Evolutionary conservation across 2,797 vertebrate species (phyloP), one percentile per base, ranked within the genome.

Genomic region (Echiichthys vipera): DNA sequence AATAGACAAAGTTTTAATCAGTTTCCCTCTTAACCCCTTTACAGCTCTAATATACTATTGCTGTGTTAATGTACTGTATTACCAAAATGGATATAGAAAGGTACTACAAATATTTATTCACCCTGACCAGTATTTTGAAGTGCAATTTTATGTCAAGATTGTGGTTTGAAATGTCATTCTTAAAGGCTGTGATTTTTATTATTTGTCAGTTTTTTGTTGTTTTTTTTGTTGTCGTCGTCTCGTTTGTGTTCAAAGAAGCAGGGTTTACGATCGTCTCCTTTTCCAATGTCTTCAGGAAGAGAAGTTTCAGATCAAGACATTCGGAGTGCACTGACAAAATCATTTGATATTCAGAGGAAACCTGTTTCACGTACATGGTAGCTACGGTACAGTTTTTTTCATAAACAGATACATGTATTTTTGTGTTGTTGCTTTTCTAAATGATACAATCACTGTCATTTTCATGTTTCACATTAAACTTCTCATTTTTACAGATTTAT

Each of bases 161-260:
- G 93, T 96, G 95, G 94, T 95, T 96, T 96, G 91, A 95, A 93
- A 94, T 87, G 87, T 95, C 93, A 90, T 93, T 94, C 89, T 94
- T 91, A 67, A 93, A 94, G 92, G 93, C 94, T 95, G 94, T 95
- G 93, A 94, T 91, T 88, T 88, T 93, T 74, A 64, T 75, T 57
- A 55, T 74, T 39, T 73, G 70, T 81, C 75, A 0, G 69, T 46
- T 74, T 51, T 32, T 40, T 80, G 18, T 62, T 70, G 22, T 75
- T 68, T 18, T 84, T 63, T 40, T 65, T 50, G 53, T 80, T 71
- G 47, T 82, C 4, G 80, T 83, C 66, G 67, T 83, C 29, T 83
- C 29, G 49, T 83, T 80, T 85, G 78, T 80, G 87, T 90, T 87
- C 71, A 36, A 69, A 77, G 76, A 88, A 88, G 81, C 89, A 90